Conservation (phyloP, 2,113 vertebrate genomes). For the Hyaena hyaena region DNA sequence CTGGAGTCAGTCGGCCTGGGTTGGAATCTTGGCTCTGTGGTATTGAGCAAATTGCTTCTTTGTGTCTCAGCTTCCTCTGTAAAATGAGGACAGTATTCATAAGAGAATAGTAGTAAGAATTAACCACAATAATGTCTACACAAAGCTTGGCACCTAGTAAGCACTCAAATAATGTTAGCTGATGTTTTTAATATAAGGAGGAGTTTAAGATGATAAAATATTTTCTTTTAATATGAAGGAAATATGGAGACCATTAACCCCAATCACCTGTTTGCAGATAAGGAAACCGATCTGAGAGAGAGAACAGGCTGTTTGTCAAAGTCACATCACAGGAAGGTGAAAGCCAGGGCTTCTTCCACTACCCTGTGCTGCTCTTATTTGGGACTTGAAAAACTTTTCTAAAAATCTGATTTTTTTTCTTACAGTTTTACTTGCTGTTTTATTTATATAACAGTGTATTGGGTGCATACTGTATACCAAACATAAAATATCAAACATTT, state of each 20-base stretch:
- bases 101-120: background rate
- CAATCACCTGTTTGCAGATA: background rate
- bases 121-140: background rate
- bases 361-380: background rate
- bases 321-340: background rate
- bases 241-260: background rate
- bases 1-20: background rate
- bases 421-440: slow-evolving; percentile 31
- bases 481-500: background rate
- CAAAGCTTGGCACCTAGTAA: background rate
- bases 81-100: background rate
- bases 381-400: background rate
- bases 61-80: slow-evolving; percentile 2
- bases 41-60: background rate
- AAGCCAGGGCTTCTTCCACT: background rate
- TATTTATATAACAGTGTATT: background rate
- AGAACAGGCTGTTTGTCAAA: background rate
- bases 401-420: slow-evolving; percentile 1
- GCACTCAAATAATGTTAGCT: background rate
- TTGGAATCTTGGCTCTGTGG: background rate
- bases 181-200: background rate
- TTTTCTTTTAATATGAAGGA: background rate
- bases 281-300: background rate
- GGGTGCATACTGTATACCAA: background rate
- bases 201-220: background rate